phyloP scores from a whole-genome alignment of 2,113 vertebrate species.

The Ptyas mucosa region DNA sequence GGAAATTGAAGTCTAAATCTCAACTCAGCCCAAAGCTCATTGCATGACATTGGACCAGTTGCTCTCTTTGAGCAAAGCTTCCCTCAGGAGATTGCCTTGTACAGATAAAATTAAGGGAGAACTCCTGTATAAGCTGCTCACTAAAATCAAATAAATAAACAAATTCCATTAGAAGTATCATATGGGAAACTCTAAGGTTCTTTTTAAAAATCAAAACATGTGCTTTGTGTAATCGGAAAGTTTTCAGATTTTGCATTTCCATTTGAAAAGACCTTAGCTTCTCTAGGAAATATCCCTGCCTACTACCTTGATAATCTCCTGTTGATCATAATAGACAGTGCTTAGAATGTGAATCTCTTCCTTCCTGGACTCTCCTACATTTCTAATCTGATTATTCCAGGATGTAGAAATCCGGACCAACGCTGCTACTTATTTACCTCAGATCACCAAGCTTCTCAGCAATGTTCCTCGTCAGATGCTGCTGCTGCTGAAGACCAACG shows the following conservation, averaged over 20 bases:
- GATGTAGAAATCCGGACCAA: constrained; percentile 86
- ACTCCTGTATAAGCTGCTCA: neutral
- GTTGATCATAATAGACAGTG: neutral
- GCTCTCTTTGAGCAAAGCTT: neutral
- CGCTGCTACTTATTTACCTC: constrained; percentile 84
- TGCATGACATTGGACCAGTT: neutral
- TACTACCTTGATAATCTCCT: neutral
- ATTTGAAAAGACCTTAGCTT: neutral
- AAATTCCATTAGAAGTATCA: neutral
- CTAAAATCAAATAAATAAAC: neutral
- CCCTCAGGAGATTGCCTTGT: neutral
- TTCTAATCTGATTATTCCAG: constrained; percentile 59
- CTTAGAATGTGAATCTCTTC: constrained; percentile 34
- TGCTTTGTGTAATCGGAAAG: neutral
- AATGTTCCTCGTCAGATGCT: constrained; percentile 91
- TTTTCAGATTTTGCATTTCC: neutral
- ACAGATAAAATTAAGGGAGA: neutral
- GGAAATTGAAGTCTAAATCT: neutral
- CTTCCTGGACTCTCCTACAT: constrained; percentile 13
- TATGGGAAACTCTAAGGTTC: neutral
- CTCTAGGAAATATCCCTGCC: neutral
- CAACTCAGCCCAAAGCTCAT: neutral
- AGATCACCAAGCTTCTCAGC: constrained; percentile 92
- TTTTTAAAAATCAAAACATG: neutral
- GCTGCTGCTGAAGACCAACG: constrained; percentile 94